Conservation (phyloP, 2,113 vertebrate genomes). For the Eolophus roseicapilla region DNA sequence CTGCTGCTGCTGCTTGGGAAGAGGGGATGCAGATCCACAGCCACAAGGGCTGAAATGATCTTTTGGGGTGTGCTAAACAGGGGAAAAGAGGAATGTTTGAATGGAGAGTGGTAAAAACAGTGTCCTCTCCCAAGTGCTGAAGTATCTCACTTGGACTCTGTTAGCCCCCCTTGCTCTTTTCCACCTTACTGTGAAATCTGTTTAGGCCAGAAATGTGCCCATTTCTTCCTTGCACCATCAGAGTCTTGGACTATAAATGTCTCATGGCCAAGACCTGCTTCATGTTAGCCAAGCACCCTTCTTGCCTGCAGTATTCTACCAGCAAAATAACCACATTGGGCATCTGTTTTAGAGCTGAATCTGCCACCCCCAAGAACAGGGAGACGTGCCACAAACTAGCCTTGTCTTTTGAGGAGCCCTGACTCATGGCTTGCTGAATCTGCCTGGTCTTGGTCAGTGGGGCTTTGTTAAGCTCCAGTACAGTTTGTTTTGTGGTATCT, state of each 20-base stretch:
- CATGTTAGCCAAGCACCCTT: not conserved
- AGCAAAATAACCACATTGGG: not conserved
- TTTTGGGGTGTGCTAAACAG: not conserved
- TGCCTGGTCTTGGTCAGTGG: not conserved
- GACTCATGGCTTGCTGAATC: not conserved
- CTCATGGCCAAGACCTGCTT: not conserved
- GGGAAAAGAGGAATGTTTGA: not conserved
- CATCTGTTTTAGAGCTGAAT: not conserved
- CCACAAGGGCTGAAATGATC: not conserved
- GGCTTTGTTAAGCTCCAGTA: not conserved
- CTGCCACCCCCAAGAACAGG: not conserved
- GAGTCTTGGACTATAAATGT: not conserved
- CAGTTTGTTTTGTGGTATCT: not conserved
- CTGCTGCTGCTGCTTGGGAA: not conserved
- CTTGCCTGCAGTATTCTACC: not conserved
- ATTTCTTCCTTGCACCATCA: not conserved
- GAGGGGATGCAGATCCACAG: not conserved
- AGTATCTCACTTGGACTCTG: not conserved
- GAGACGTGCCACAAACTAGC: too few relatives aligned
- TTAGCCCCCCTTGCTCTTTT: not conserved
- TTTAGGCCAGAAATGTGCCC: not conserved
- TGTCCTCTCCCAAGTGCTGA: not conserved
- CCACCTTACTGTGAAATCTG: not conserved
- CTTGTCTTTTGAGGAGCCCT: too few relatives aligned
- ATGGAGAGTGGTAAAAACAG: not conserved